These are phyloP conservation scores for Campoplex capitator DNA, from an alignment of 2,888 invertebrate genomes.

Conservation along the genomic window DNA sequence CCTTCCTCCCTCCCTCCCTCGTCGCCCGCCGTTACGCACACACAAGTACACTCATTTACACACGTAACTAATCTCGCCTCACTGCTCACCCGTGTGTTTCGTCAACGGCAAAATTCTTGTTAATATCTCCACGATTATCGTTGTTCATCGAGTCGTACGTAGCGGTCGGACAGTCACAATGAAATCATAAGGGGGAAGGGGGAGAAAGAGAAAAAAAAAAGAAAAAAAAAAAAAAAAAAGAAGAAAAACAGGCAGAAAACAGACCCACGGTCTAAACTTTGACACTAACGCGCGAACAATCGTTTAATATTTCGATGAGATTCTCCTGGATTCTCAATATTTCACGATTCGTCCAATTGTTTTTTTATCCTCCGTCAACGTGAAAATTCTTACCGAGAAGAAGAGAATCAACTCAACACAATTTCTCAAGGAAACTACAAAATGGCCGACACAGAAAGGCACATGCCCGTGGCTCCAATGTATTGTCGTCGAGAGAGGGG, in stretches of 20 bases:
- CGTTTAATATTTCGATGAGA: conserved; percentile 21
- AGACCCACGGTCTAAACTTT: conserved; percentile 28
- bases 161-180: conserved; percentile 36
- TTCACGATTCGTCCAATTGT: conserved; percentile 31
- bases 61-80: conserved; percentile 28
- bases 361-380: conserved; percentile 61
- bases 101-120: conserved; percentile 52
- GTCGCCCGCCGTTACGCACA: conserved; percentile 10
- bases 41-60: conserved; percentile 27
- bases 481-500: conserved; percentile 82
- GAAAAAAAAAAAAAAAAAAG: not conserved
- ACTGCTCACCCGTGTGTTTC: conserved; percentile 53
- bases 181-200: conserved; percentile 12
- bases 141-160: conserved; percentile 39
- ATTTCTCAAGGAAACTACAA: conserved; percentile 89
- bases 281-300: conserved; percentile 45
- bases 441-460: conserved; percentile 89
- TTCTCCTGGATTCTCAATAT: conserved; percentile 9
- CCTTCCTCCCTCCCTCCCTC: conserved; percentile 18
- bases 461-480: conserved; percentile 87
- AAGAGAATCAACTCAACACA: conserved; percentile 87
- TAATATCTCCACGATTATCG: conserved; percentile 49
- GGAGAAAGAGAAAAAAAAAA: not conserved
- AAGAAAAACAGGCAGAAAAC: conserved; percentile 12
- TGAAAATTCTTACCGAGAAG: conserved; percentile 86